phyloP scores from a whole-genome alignment of 64 coral and sea anemone species.

The Stichodactyla helianthus region DNA sequence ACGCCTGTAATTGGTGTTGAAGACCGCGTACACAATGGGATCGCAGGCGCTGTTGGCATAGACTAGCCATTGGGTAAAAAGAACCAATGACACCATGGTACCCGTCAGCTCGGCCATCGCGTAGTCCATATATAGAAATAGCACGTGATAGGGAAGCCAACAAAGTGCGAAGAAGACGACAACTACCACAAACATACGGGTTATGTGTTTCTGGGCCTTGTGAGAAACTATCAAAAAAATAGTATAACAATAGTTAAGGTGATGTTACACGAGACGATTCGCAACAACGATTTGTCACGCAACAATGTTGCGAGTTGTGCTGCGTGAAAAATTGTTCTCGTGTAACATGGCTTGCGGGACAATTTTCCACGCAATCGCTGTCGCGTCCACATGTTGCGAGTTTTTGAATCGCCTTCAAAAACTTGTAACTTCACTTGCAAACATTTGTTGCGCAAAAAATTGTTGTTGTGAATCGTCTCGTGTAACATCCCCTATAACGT shows the following conservation, averaged over 20 bases:
- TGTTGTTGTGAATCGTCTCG: too few relatives aligned
- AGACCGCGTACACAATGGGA: slow-evolving; percentile 49
- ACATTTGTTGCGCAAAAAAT: too few relatives aligned
- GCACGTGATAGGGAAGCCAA: slow-evolving; percentile 67
- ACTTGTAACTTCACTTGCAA: too few relatives aligned
- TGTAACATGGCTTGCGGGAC: too few relatives aligned
- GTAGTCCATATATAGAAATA: slow-evolving; percentile 50
- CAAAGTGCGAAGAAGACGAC: slow-evolving; percentile 57
- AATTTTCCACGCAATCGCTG: too few relatives aligned
- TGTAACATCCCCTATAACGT: too few relatives aligned
- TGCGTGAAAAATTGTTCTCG: too few relatives aligned
- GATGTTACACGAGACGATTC: too few relatives aligned
- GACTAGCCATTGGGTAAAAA: slow-evolving; percentile 69
- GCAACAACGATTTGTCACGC: too few relatives aligned
- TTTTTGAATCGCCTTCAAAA: too few relatives aligned
- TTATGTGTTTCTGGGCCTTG: slow-evolving; percentile 34
- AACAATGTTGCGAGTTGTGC: too few relatives aligned
- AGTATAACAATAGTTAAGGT: not conserved
- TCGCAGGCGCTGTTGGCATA: slow-evolving; percentile 72
- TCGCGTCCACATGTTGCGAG: too few relatives aligned
- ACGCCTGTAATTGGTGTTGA: slow-evolving; percentile 50
- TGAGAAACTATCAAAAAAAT: slow-evolving; percentile 25
- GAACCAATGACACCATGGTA: slow-evolving; percentile 35
- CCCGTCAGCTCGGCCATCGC: slow-evolving; percentile 13
- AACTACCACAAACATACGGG: slow-evolving; percentile 54